Percentiles rank a stretch among this genome's conserved stretches.
Evolutionary conservation across 2,888 invertebrate species (phyloP).

Genomic region (Meiosimyza platycephala): DNA sequence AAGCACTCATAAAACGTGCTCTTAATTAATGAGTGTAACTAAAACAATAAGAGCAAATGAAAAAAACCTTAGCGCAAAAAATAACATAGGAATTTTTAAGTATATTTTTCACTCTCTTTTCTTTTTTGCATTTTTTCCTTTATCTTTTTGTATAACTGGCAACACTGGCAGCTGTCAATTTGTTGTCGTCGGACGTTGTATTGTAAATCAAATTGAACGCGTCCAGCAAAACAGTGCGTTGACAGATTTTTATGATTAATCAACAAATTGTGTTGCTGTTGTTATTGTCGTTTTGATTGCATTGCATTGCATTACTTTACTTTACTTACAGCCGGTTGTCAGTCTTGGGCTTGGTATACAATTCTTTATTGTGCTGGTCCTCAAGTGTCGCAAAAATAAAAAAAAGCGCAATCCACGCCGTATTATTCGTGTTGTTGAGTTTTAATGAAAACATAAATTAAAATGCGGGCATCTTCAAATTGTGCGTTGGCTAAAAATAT

Average conservation of each 20-base stretch:
- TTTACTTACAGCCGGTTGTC: no score
- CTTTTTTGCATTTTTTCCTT: neutral
- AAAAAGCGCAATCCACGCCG: constrained; percentile 21
- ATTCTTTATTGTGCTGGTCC: no score
- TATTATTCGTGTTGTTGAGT: neutral
- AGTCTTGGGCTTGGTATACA: no score
- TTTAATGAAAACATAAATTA: constrained; percentile 27
- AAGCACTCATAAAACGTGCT: constrained; percentile 41
- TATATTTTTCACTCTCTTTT: neutral
- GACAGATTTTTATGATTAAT: constrained; percentile 34
- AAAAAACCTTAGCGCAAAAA: neutral
- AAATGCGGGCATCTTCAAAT: constrained; percentile 37
- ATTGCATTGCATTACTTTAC: no score
- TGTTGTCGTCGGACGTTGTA: constrained; percentile 12
- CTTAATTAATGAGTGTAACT: constrained; percentile 43
- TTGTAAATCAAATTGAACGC: constrained; percentile 32
- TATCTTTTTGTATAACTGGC: neutral
- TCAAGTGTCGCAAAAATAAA: neutral
- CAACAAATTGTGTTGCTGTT: constrained; percentile 21
- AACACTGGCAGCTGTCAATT: constrained; percentile 26
- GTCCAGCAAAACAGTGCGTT: constrained; percentile 9
- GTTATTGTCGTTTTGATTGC: no score
- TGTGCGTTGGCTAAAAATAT: constrained; percentile 1
- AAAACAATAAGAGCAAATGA: constrained; percentile 10
- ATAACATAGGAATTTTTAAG: neutral